A percentile compares a stretch with the other conserved stretches of the same genome.
Evolutionary conservation across 2,113 vertebrate genomes (phyloP).

Genomic region (Gallinago jamesoni): DNA sequence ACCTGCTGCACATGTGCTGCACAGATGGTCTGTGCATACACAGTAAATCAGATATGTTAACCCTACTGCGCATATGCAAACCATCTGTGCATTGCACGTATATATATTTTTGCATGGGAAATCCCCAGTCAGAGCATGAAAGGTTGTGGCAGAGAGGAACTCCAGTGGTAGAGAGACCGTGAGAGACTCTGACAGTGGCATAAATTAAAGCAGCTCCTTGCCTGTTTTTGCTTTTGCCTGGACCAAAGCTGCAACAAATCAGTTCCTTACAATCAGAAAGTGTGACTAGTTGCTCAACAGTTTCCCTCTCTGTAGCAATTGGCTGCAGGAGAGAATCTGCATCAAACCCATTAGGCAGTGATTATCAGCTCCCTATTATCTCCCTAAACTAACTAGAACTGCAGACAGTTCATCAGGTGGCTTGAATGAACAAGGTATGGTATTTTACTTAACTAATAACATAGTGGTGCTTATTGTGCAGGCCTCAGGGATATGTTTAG

Average conservation of each 20-base stretch:
- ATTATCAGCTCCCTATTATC: background rate
- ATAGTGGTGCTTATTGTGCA: background rate
- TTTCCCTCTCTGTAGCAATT: background rate
- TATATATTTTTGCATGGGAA: slow-evolving; percentile 50
- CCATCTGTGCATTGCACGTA: slow-evolving; percentile 60
- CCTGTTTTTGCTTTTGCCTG: background rate
- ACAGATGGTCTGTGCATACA: slow-evolving; percentile 62
- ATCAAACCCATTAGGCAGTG: background rate
- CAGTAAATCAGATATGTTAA: slow-evolving; percentile 67
- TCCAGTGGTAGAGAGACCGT: slow-evolving; percentile 39
- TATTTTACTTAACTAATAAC: background rate
- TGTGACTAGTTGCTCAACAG: slow-evolving; percentile 21
- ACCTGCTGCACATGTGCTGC: slow-evolving; percentile 72
- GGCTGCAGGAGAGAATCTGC: background rate
- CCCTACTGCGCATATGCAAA: slow-evolving; percentile 67
- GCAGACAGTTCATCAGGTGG: background rate
- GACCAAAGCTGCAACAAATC: slow-evolving; percentile 32
- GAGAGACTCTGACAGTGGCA: slow-evolving; percentile 48
- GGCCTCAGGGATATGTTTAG: background rate
- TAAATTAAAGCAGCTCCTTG: slow-evolving; percentile 44
- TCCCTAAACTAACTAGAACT: background rate
- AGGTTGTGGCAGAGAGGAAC: slow-evolving; percentile 53
- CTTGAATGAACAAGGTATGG: background rate
- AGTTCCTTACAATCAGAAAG: slow-evolving; percentile 9
- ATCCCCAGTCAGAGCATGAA: slow-evolving; percentile 49